phyloP scores from a whole-genome alignment of 2,888 invertebrate genomes.

The Conistra vaccinii region DNA sequence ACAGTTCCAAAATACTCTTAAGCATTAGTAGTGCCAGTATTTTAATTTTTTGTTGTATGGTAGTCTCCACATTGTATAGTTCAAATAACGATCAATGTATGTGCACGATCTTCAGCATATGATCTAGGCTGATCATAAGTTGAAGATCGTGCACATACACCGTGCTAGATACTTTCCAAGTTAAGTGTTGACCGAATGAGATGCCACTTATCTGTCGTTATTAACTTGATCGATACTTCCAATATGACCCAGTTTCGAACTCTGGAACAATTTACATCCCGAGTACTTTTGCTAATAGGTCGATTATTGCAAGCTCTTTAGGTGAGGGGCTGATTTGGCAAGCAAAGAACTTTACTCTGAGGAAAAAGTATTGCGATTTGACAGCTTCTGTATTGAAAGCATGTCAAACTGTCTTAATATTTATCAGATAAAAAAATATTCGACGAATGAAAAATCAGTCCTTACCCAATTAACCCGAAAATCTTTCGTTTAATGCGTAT shows the following conservation, averaged over 20 bases:
- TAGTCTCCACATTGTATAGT: too few relatives aligned
- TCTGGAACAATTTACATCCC: background rate
- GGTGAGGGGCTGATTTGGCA: too few relatives aligned
- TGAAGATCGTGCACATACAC: background rate
- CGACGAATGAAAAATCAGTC: too few relatives aligned
- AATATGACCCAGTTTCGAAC: conserved; percentile 34
- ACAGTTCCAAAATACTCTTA: too few relatives aligned
- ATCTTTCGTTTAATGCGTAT: background rate
- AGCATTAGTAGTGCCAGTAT: too few relatives aligned
- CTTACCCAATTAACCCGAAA: background rate
- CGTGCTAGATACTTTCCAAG: background rate
- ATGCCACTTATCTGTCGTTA: conserved; percentile 3
- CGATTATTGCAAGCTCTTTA: background rate
- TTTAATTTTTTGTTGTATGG: too few relatives aligned
- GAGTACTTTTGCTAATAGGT: background rate
- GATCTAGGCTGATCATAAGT: background rate
- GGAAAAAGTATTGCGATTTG: too few relatives aligned
- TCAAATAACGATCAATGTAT: background rate
- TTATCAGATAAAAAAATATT: too few relatives aligned
- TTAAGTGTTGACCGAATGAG: background rate
- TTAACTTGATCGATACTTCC: conserved; percentile 16
- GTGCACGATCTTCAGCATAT: too few relatives aligned
- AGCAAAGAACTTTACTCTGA: too few relatives aligned
- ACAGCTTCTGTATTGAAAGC: too few relatives aligned
- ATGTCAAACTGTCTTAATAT: too few relatives aligned